Base-by-base conservation (phyloP, 2,113 vertebrate genomes). In the Riparia riparia region DNA sequence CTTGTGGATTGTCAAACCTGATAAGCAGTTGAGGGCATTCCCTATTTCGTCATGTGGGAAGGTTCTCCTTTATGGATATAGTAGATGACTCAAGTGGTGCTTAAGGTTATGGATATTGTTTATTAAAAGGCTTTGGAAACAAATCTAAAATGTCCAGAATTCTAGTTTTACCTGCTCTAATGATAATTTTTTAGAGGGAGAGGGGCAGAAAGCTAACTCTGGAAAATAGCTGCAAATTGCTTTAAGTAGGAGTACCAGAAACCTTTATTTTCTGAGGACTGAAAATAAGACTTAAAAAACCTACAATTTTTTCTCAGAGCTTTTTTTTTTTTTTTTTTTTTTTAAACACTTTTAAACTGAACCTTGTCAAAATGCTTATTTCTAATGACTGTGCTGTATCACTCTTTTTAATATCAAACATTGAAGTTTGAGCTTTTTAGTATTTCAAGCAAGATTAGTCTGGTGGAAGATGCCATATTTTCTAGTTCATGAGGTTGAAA, bases 351-450 rank as follows among this genome's bases (percentile, higher is more conserved):
- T 86, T 4, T 14, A 82, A 60, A 64, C 14, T 41, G 3, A 76
- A 56, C 31, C 14, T 57, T 32, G 6, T 77, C 11, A 39, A 65
- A 73, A 31, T 47, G 7, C 26, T 74, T 66, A 6, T 77, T 89
- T 92, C 50, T 29, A 31, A 14, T 19, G 39, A 42, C 34, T 28
- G 7, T 45, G 14, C 44, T 51, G 2, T 41, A 39, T 84, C 44
- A 18, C 18, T 58, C 0, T 58, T 84, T 68, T 79, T 58, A 66
- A 26, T 81, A 58, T 6, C 50, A n/a, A 68, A 37, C 0, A 0
- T 15, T 44, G 29, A 71, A 60, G 17, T 37, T 60, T 47, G 51
- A 74, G 18, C 14, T 49, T 82, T 89, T 71, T 34, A 41, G 9
- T 77, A 8, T 22, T 76, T 44, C 32, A 41, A 16, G 9, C n/a